Base-by-base conservation (phyloP, 2,113 vertebrate genomes). In the Rynchops niger region DNA sequence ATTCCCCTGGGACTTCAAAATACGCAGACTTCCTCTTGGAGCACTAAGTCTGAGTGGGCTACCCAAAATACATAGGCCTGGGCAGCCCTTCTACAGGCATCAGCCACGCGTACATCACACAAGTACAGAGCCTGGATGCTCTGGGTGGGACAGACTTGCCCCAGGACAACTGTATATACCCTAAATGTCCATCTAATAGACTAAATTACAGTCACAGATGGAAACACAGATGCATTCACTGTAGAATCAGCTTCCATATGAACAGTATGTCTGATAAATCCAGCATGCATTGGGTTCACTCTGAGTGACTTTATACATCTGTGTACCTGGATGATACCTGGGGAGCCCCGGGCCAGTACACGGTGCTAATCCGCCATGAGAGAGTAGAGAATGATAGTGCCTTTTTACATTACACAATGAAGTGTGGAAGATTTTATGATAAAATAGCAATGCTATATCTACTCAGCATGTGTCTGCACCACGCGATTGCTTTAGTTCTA, bases 101-200 rank as follows among this genome's bases (percentile, higher is more conserved):
- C 79, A 66, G 32, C 45, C 15, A 23, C 0, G 0, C 8, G 15
- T 36, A 34, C 1, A 2, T 30, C 36, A 71, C 40, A 58, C 8
- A 11, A 2, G 2, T 30, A 72, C 6, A 56, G 30, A 85, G 26
- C 26, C 70, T 47, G 29, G 29, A 70, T 2, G 3, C 47, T 63
- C 42, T 47, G n/a, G 7, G 38, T 23, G 12, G 61, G 30, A 40
- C 18, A 72, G 29, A 27, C 18, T 56, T 34, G 29, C 21, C 52
- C 34, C 2, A 1, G 14, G 36, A 77, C 12, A 71, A n/a, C 20
- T 9, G 13, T 23, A 56, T 62, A 16, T 32, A 67, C 45, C 22
- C 36, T 62, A 42, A 38, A 43, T 4, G 3, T 58, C 20, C 22
- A 42, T 21, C 29, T 83, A 83, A 70, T 18, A 67, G 13, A 56